A percentile compares a stretch with the other conserved stretches of the same genome.
These are phyloP conservation scores for Pantherophis vulpinus DNA, from an alignment of 2,797 vertebrate species.

Conservation along the genomic window DNA sequence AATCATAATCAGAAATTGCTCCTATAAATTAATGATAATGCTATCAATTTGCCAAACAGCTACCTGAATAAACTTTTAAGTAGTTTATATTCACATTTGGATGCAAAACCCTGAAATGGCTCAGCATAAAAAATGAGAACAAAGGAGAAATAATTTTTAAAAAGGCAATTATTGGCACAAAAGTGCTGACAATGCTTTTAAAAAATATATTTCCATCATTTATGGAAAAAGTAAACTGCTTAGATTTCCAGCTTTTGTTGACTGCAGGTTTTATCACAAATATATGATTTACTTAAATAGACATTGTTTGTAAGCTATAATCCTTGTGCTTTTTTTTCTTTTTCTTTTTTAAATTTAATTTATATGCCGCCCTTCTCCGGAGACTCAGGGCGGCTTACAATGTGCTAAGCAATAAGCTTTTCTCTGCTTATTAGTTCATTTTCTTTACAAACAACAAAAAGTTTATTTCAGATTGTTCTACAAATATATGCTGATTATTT, in stretches of 20 bases:
- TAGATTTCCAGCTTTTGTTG: slow-evolving; percentile 5
- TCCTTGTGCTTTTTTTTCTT: not conserved
- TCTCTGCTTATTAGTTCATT: slow-evolving; percentile 15
- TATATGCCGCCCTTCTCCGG: too few relatives aligned
- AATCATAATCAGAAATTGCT: not conserved
- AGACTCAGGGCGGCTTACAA: too few relatives aligned
- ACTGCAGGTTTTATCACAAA: slow-evolving; percentile 1
- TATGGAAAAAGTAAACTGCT: not conserved
- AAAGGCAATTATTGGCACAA: not conserved
- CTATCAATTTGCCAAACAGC: not conserved
- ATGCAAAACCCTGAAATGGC: not conserved
- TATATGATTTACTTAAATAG: not conserved
- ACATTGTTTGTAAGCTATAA: not conserved
- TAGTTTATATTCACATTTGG: too few relatives aligned
- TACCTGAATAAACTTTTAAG: not conserved
- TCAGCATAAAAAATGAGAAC: not conserved
- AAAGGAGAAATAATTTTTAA: not conserved
- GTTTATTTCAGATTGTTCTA: not conserved
- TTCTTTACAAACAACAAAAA: slow-evolving; percentile 12
- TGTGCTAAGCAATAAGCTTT: too few relatives aligned
- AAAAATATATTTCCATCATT: not conserved
- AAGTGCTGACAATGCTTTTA: not conserved
- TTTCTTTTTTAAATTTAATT: too few relatives aligned
- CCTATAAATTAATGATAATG: not conserved
- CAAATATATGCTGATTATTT: slow-evolving; percentile 6